A percentile compares a stretch with the other conserved stretches of the same genome.
Conservation (phyloP, 1,140 invertebrate genomes). For the Drosophila watanabei region DNA sequence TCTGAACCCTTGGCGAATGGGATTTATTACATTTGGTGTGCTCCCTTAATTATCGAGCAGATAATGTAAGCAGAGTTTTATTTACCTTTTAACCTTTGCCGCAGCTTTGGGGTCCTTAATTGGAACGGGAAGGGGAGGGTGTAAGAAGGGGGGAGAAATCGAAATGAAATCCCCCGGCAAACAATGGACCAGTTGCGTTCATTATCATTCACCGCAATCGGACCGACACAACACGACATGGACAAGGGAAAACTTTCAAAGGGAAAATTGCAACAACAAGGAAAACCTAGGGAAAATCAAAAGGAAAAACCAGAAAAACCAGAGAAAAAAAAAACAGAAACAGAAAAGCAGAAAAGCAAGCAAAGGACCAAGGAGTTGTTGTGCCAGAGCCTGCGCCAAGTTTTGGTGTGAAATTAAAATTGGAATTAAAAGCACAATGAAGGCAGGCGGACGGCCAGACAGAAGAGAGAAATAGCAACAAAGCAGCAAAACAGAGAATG, state of each 20-base stretch:
- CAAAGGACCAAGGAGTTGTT: background rate
- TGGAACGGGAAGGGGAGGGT: too few species aligned
- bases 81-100: slow-evolving; percentile 14
- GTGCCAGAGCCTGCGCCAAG: slow-evolving; percentile 36
- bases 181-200: slow-evolving; percentile 64
- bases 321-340: too few species aligned
- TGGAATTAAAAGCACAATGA: slow-evolving; percentile 73
- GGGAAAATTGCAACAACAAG: slow-evolving; percentile 58
- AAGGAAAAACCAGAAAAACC: slow-evolving; percentile 8
- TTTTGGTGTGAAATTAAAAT: slow-evolving; percentile 80
- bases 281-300: background rate
- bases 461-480: background rate
- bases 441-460: slow-evolving; percentile 10
- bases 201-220: slow-evolving; percentile 74
- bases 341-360: slow-evolving; percentile 5
- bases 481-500: background rate
- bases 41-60: slow-evolving; percentile 20
- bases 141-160: background rate
- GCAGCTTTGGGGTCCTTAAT: slow-evolving; percentile 23
- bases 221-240: slow-evolving; percentile 56
- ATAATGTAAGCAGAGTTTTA: slow-evolving; percentile 11
- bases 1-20: background rate
- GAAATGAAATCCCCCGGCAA: slow-evolving; percentile 51
- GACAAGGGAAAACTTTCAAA: slow-evolving; percentile 63
- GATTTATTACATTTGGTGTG: slow-evolving; percentile 18